A percentile compares a stretch with the other conserved stretches of the same genome.
These are phyloP conservation scores for Carollia perspicillata DNA, from an alignment of 2,113 vertebrate genomes.

Conservation along the genomic window DNA sequence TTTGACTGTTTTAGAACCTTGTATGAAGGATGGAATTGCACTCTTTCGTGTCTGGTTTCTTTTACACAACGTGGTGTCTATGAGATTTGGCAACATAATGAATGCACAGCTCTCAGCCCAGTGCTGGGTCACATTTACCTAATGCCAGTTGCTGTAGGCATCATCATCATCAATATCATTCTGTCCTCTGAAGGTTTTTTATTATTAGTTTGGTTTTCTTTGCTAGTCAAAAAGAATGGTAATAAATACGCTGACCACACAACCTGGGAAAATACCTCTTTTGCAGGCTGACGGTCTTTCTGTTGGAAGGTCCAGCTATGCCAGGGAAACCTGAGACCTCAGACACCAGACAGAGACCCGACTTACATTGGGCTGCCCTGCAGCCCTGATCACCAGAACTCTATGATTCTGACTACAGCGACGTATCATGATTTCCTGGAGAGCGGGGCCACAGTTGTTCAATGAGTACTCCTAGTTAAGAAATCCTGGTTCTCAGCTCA, in stretches of 20 bases:
- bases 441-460: not conserved
- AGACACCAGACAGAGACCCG: not conserved
- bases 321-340: not conserved
- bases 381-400: fast-evolving
- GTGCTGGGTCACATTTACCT: not conserved
- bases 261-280: not conserved
- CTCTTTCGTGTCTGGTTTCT: not conserved
- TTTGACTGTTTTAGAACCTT: not conserved
- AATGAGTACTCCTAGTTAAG: not conserved
- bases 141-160: not conserved
- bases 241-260: not conserved
- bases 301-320: not conserved
- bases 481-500: not conserved
- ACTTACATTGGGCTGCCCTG: no score
- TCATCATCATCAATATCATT: not conserved
- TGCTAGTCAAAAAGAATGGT: not conserved
- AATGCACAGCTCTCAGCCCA: not conserved
- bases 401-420: not conserved
- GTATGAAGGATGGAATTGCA: not conserved
- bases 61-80: not conserved
- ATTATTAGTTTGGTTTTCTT: not conserved
- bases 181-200: not conserved
- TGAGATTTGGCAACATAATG: not conserved
- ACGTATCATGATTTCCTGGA: not conserved
- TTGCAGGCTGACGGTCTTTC: not conserved